A percentile compares a stretch with the other conserved stretches of the same genome.
Evolutionary conservation across 2,888 invertebrate genomes (phyloP).

Genomic region (Leptopilina myrica): DNA sequence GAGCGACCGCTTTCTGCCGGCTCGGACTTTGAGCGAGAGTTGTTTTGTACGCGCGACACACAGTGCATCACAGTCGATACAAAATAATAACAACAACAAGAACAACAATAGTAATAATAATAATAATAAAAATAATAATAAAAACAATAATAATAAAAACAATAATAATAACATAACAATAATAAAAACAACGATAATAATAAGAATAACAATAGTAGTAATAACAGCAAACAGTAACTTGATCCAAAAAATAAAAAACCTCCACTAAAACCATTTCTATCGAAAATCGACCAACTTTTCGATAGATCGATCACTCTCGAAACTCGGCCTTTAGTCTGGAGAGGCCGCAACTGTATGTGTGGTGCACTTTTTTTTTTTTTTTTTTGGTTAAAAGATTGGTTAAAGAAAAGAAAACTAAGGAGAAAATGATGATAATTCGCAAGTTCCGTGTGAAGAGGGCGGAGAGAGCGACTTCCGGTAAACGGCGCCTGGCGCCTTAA

Average conservation of each 20-base stretch:
- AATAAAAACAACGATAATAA: too few relatives aligned
- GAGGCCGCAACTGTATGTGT: neutral
- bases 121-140: neutral
- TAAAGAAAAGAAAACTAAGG: too few relatives aligned
- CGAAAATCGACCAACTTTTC: neutral
- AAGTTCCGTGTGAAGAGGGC: neutral
- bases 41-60: conserved; percentile 39
- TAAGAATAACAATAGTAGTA: neutral
- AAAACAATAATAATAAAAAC: neutral
- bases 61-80: conserved; percentile 22
- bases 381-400: neutral
- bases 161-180: conserved; percentile 27
- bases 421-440: neutral
- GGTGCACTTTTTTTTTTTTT: neutral
- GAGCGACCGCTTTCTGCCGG: conserved; percentile 63
- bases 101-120: conserved; percentile 32
- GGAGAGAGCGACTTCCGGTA: neutral
- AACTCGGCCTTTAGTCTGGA: neutral
- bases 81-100: conserved; percentile 35
- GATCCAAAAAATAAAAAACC: too few relatives aligned
- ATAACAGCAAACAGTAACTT: too few relatives aligned
- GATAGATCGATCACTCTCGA: conserved; percentile 35
- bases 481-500: conserved; percentile 26
- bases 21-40: conserved; percentile 54
- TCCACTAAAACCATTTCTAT: neutral